Conservation (phyloP, 2,888 invertebrate genomes). For the Sinodicranocentrus sp. region DNA sequence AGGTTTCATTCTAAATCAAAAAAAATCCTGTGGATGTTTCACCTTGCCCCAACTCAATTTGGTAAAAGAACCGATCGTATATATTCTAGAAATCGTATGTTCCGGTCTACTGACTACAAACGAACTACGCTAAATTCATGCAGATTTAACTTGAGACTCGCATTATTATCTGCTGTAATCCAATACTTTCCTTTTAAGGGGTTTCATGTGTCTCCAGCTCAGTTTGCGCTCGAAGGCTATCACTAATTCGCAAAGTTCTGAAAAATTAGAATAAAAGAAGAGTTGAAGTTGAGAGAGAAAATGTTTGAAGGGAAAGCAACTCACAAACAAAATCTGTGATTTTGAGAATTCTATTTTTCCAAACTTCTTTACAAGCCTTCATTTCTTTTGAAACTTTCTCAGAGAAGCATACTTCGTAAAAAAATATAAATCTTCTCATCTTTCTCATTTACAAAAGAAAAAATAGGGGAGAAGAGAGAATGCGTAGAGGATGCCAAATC, state of each 20-base stretch:
- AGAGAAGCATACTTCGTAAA: not conserved
- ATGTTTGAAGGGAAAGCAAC: not conserved
- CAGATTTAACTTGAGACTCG: too few species aligned
- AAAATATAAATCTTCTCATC: too few species aligned
- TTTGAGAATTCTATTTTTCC: not conserved
- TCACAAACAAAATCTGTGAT: conserved; percentile 1
- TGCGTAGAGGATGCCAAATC: conserved; percentile 32
- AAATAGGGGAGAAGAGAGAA: not conserved
- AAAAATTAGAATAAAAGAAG: conserved; percentile 14
- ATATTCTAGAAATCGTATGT: too few species aligned
- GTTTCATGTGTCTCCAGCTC: not conserved
- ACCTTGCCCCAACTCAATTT: too few species aligned
- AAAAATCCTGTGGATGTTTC: too few species aligned
- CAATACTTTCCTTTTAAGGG: not conserved
- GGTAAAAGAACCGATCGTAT: too few species aligned
- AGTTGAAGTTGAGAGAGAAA: not conserved
- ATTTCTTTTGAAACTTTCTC: conserved; percentile 1
- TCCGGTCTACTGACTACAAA: too few species aligned
- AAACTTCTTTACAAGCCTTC: not conserved
- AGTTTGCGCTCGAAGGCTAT: not conserved
- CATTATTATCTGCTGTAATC: not conserved
- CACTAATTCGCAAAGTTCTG: not conserved
- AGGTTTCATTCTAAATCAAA: too few species aligned
- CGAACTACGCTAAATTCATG: too few species aligned
- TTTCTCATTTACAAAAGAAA: not conserved